These are phyloP conservation scores for human DNA, from an alignment of 2,113 vertebrate genomes.

Conservation along the genomic window GRCh38 chr6:126019501-126020000, in stretches of 20 bases:
- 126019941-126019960: constrained; percentile 23
- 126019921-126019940: not conserved
- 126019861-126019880: not conserved
- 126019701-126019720: not conserved
- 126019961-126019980: constrained; percentile 61
- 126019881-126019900: not conserved
- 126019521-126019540: constrained; percentile 1
- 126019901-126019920: constrained; percentile 4
- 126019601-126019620: not conserved
- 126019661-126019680: not conserved
- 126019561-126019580: not conserved
- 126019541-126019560: not conserved
- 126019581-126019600: not conserved
- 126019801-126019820: not conserved
- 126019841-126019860: not conserved
- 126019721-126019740: not conserved
- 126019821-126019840: constrained; percentile 30
- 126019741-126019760: too few relatives aligned
- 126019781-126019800: not conserved
- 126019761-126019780: too few relatives aligned
- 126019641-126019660: not conserved
- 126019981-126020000: constrained; percentile 48
- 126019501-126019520: constrained; percentile 10
- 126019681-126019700: not conserved
- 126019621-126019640: not conserved